phyloP scores from a whole-genome alignment of 1,140 invertebrate genomes.

The Bombus confusus region DNA sequence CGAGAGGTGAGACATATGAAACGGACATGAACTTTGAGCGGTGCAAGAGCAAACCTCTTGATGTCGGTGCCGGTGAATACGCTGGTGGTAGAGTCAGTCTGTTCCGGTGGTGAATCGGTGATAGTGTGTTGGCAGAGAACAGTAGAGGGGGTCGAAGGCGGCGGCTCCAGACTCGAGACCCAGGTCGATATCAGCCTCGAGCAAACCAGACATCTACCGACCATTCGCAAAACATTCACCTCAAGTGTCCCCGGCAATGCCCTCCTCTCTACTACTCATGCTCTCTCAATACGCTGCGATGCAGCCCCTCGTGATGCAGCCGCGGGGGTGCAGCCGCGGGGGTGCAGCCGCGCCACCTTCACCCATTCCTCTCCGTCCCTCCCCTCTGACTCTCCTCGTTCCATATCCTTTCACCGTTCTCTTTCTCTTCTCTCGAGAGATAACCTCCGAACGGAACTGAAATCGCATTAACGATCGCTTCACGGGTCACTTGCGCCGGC shows the following conservation, averaged over 20 bases:
- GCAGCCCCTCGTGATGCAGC: conserved; percentile 49
- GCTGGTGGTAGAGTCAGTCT: conserved; percentile 56
- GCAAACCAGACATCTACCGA: conserved; percentile 83
- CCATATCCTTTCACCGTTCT: conserved; percentile 2
- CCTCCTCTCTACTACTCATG: conserved; percentile 46
- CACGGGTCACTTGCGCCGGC: conserved; percentile 40
- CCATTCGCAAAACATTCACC: conserved; percentile 83
- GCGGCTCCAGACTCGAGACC: conserved; percentile 74
- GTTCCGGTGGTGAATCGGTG: conserved; percentile 59
- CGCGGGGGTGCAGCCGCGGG: conserved; percentile 50
- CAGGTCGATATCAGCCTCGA: conserved; percentile 82
- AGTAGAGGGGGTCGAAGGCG: conserved; percentile 69
- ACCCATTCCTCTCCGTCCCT: conserved; percentile 28
- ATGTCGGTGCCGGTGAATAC: conserved; percentile 30
- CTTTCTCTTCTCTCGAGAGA: conserved; percentile 15
- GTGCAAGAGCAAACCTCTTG: conserved; percentile 52
- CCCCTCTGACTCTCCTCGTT: neutral
- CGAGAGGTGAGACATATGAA: conserved; percentile 78
- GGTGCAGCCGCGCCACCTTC: conserved; percentile 49
- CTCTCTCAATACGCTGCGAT: conserved; percentile 60
- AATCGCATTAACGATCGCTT: conserved; percentile 65
- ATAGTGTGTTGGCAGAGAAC: conserved; percentile 24
- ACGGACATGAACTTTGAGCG: conserved; percentile 77
- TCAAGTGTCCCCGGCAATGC: conserved; percentile 80
- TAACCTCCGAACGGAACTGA: conserved; percentile 49